Conservation (phyloP, 2,797 vertebrate genomes). For the Anas acuta region DNA sequence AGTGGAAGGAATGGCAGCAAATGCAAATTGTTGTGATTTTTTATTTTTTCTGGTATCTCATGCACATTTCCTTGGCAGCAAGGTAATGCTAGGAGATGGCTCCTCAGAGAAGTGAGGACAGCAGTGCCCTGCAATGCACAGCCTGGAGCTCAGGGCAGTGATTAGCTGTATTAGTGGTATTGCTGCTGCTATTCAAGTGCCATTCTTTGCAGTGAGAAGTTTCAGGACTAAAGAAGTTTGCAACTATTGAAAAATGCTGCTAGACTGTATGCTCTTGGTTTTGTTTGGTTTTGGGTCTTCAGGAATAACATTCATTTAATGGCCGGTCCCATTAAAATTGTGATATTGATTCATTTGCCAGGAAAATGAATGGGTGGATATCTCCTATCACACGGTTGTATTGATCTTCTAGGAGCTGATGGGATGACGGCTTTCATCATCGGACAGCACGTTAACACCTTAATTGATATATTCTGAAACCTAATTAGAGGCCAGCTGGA, state of each 20-base stretch:
- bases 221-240: neutral
- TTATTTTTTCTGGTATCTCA: neutral
- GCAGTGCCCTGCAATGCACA: neutral
- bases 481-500: constrained; percentile 53
- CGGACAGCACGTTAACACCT: constrained; percentile 35
- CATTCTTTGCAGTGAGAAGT: neutral
- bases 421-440: constrained; percentile 19
- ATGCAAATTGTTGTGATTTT: neutral
- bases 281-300: neutral
- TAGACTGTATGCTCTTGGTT: neutral
- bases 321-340: constrained; percentile 41
- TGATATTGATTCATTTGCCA: constrained; percentile 58
- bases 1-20: neutral
- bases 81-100: neutral
- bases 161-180: neutral
- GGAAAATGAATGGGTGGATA: constrained; percentile 56
- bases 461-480: constrained; percentile 62
- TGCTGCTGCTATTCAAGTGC: neutral
- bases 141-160: neutral
- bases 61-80: neutral
- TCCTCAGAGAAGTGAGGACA: neutral
- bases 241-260: constrained; percentile 6
- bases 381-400: neutral
- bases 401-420: constrained; percentile 35
- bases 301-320: constrained; percentile 43